Evolutionary conservation across 37 sponge, comb jelly and placozoan genomes (phyloP).

Genomic region (Oopsacas minuta): DNA sequence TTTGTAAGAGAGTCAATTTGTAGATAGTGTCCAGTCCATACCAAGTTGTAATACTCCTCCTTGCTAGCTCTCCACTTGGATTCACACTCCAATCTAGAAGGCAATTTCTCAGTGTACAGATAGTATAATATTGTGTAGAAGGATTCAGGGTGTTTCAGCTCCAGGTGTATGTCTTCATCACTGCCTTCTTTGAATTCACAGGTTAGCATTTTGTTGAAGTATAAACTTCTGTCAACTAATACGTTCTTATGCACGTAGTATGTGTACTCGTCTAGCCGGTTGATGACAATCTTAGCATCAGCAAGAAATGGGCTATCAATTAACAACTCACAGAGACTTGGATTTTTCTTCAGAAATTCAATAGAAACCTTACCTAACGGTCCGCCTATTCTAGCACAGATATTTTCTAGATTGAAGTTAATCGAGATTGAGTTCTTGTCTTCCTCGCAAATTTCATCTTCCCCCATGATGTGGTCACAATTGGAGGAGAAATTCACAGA

Average conservation of each 20-base stretch:
- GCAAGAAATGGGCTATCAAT: neutral
- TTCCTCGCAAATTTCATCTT: neutral
- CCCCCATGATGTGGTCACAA: neutral
- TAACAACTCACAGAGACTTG: neutral
- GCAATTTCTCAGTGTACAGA: neutral
- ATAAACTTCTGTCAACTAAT: neutral
- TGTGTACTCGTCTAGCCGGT: neutral
- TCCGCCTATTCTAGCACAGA: neutral
- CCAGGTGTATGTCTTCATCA: neutral
- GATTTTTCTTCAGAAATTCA: neutral
- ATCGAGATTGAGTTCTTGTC: neutral
- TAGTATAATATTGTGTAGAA: neutral
- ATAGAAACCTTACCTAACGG: neutral
- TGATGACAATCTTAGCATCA: neutral
- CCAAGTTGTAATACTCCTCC: conserved; percentile 1
- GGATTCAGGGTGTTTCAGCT: neutral
- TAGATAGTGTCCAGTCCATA: neutral
- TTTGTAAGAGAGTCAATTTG: neutral
- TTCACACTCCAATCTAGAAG: neutral
- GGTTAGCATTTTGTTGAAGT: neutral
- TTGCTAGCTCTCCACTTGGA: neutral
- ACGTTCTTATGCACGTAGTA: neutral
- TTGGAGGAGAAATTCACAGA: neutral
- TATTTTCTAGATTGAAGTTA: neutral
- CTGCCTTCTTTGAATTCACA: neutral